Base-by-base conservation (phyloP, 2,797 vertebrate genomes). In the Trichosurus vulpecula region DNA sequence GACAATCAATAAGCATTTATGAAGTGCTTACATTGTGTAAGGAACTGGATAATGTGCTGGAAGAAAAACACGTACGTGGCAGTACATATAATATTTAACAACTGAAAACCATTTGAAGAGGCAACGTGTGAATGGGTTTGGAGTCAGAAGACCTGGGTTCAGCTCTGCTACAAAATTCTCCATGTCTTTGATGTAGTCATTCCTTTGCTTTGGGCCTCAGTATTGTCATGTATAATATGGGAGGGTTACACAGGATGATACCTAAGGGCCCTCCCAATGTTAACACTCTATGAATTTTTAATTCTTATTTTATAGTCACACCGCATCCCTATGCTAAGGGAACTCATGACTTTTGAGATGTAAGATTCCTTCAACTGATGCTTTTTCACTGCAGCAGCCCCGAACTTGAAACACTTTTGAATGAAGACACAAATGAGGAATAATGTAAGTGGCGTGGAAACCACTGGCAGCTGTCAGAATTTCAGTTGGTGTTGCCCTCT, bases 361-460 rank as follows among this genome's bases (percentile, higher is more conserved):
- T 96, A 95, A 94, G 91, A 90, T 54, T 95, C 97, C 93, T 94
- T 95, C 1, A 52, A 92, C 91, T 41, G 87, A 74, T 56, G n/a
- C 6, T 0, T 1, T 74, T 94, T 35, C 10, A 25, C 14, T 56
- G 47, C 19, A 41, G 9, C 81, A 81, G 19, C n/a, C 19, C 16
- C 81, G 66, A 81, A 57, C 30, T 53, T 27, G 95, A 56, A 56
- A 95, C 41, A 5, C 8, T 92, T 97, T 90, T 74, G 47, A 29
- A 89, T 90, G 89, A 51, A 90, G 27, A 91, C 58, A 93, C 16
- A 93, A 74, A 52, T 90, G 29, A 51, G 52, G 52, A 53, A 58
- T 52, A 61, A 4, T 31, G 2, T 51, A 74, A 92, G 10, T 90
- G 74, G 35, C 58, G 30, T n/a, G 22, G 6, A 5, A 93, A 35